Conservation (phyloP, 2,888 invertebrate genomes). For the Idaea dimidiata region DNA sequence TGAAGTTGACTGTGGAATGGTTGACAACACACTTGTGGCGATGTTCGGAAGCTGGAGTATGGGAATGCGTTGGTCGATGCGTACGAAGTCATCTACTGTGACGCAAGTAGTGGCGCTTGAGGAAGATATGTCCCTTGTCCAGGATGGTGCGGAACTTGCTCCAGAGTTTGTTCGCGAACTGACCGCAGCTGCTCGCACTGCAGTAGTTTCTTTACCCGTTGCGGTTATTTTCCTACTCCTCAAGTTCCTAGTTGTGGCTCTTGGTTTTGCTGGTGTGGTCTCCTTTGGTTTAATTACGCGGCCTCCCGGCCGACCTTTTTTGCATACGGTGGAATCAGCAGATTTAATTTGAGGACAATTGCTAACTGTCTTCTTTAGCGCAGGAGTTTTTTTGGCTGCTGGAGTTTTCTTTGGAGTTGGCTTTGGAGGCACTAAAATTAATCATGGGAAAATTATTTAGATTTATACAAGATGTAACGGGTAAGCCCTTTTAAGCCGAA, state of each 20-base stretch:
- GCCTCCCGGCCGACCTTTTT: not conserved
- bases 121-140: slow-evolving; percentile 64
- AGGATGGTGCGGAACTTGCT: slow-evolving; percentile 50
- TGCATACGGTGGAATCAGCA: not conserved
- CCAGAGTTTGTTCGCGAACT: slow-evolving; percentile 41
- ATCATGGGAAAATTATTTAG: not conserved
- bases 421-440: not conserved
- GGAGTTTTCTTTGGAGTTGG: not conserved
- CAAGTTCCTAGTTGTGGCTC: not conserved
- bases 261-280: not conserved
- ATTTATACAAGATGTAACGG: no score
- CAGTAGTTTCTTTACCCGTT: not conserved
- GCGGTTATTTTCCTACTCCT: not conserved
- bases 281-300: not conserved
- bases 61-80: slow-evolving; percentile 58
- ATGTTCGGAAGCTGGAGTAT: slow-evolving; percentile 46
- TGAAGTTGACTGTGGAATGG: not conserved
- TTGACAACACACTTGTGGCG: slow-evolving; percentile 11
- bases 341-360: not conserved
- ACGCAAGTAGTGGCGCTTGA: slow-evolving; percentile 53
- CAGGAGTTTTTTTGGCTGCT: not conserved
- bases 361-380: not conserved
- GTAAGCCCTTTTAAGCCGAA: no score
- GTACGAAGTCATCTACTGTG: slow-evolving; percentile 52
- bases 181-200: not conserved